phyloP scores from a whole-genome alignment of 1,140 invertebrate species.

The Limonius californicus region DNA sequence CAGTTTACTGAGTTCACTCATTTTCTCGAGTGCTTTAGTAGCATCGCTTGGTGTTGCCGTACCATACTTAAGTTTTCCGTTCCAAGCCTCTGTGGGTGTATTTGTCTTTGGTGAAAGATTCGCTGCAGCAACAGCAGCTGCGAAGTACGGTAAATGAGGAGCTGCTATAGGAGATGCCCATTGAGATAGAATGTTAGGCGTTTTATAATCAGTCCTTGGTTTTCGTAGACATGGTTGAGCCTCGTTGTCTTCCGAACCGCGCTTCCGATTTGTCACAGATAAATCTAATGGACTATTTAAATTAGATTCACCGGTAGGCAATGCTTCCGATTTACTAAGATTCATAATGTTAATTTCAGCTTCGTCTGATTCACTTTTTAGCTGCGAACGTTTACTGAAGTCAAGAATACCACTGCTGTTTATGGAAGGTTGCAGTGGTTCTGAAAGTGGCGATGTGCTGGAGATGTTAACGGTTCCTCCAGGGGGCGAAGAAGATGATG shows the following conservation, averaged over 20 bases:
- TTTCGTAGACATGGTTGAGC: conserved; percentile 61
- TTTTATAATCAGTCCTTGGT: conserved; percentile 58
- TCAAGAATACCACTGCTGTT: conserved; percentile 61
- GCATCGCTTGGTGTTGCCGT: conserved; percentile 68
- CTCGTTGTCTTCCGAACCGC: conserved; percentile 62
- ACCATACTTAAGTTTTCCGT: conserved; percentile 71
- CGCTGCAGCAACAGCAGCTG: conserved; percentile 70
- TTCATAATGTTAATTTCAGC: conserved; percentile 61
- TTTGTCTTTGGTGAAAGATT: conserved; percentile 70
- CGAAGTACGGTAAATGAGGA: conserved; percentile 72
- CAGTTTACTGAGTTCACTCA: conserved; percentile 83
- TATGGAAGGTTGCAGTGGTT: conserved; percentile 45
- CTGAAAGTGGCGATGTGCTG: conserved; percentile 42
- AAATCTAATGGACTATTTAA: conserved; percentile 76
- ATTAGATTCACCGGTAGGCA: conserved; percentile 50
- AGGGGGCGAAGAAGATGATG: conserved; percentile 57
- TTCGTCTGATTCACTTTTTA: conserved; percentile 52
- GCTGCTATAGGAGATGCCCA: conserved; percentile 77
- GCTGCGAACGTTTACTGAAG: conserved; percentile 64
- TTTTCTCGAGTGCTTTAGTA: conserved; percentile 84
- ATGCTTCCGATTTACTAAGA: conserved; percentile 58
- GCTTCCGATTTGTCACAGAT: conserved; percentile 69
- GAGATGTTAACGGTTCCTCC: conserved; percentile 49
- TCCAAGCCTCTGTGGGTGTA: conserved; percentile 63
- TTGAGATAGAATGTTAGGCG: conserved; percentile 61